A percentile compares a stretch with the other conserved stretches of the same genome.
Conservation (phyloP, 2,797 vertebrate species). For the Lycodopsis pacificus region DNA sequence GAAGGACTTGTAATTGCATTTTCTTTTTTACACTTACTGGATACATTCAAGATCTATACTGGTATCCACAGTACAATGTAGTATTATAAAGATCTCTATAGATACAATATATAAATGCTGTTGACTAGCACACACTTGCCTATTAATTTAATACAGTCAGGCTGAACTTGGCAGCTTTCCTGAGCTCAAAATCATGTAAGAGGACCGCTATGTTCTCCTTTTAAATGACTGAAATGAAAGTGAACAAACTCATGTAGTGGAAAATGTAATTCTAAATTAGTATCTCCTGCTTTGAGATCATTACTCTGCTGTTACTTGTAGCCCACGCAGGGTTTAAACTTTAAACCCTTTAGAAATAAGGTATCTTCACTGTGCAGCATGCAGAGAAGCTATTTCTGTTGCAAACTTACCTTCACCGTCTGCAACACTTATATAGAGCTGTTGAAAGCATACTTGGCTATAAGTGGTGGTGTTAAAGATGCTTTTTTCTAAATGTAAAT, state of each 20-base stretch:
- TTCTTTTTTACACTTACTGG: too few species aligned
- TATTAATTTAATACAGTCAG: not conserved
- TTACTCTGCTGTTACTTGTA: too few species aligned
- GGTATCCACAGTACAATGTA: not conserved
- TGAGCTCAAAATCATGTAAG: not conserved
- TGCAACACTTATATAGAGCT: not conserved
- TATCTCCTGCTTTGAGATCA: not conserved
- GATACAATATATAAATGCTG: not conserved
- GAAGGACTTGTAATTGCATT: too few species aligned
- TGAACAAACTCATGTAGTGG: not conserved
- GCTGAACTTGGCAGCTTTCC: not conserved
- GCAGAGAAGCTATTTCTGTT: slow-evolving; percentile 38
- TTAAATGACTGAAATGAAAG: not conserved
- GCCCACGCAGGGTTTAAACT: too few species aligned
- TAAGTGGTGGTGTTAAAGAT: slow-evolving; percentile 19
- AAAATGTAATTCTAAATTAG: not conserved
- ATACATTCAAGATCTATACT: not conserved
- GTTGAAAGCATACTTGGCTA: slow-evolving; percentile 14
- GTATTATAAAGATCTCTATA: not conserved
- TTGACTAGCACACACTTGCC: not conserved
- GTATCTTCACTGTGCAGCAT: slow-evolving; percentile 46
- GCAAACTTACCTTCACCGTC: slow-evolving; percentile 29
- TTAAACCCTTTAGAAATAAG: not conserved
- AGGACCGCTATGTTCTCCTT: not conserved
- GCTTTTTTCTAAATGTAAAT: slow-evolving; percentile 29